Evolutionary conservation across 1,140 invertebrate species (phyloP), one percentile per base, ranked within the genome.

Genomic region (Philotrypesis tridentata): DNA sequence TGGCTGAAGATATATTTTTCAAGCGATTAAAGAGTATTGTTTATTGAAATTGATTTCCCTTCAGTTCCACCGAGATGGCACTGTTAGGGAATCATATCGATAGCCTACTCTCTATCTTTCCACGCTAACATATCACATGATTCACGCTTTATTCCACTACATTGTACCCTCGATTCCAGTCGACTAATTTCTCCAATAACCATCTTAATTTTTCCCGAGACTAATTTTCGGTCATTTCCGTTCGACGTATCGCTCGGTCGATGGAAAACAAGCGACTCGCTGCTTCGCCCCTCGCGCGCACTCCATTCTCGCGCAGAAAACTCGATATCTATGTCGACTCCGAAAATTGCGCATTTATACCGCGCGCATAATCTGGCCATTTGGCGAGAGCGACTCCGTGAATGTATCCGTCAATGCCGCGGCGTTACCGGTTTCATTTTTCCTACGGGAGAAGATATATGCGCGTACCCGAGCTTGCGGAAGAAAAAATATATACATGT

Each of bases 311-410:
- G 1, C 3, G 11, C 27, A 70, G 21, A 27, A 70, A 31, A 55
- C 25, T 11, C 14, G 29, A 60, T 12, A 43, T n/a, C 17, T 7
- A 37, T 11, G 55, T 14, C 68, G 82, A 82, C 85, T 85, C 87
- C 78, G 78, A 85, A 89, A 89, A 90, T 89, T 86, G 87, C 86
- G 87, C 88, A 89, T 89, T 89, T 89, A 89, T 89, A 86, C 88
- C 84, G 80, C 21, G 61, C 85, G 89, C 87, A 90, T 90, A 90
- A 90, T 90, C 85, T 85, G 68, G 63, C 87, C 87, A 89, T 89
- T 89, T 84, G 87, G 71, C 33, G 74, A 75, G 87, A 89, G 87
- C 85, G 84, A 61, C 29, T 11, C 23, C 21, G 14, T 40, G 12
- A 43, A 78, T 61, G 85, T 86, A 90, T 89, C 88, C 85, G 87